phyloP scores from a whole-genome alignment of 1,140 invertebrate genomes.

The Matsumurasca onukii region DNA sequence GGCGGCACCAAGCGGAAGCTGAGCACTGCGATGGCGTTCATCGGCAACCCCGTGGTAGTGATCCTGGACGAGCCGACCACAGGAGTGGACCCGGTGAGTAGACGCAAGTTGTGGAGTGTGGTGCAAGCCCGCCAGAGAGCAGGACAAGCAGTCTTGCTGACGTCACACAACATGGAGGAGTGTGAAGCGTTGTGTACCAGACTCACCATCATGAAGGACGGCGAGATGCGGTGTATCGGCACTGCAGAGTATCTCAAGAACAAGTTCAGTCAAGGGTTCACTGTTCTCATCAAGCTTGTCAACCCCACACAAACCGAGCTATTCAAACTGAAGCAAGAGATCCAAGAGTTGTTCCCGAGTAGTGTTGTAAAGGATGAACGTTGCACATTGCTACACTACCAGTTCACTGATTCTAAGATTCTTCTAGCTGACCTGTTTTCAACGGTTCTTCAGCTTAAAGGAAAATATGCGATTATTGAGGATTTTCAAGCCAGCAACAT shows the following conservation, averaged over 20 bases:
- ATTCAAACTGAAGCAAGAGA: neutral
- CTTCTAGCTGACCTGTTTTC: neutral
- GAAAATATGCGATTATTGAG: neutral
- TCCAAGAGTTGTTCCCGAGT: neutral
- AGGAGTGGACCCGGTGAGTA: conserved; percentile 45
- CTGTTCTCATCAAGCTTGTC: conserved; percentile 48
- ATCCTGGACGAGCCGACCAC: too few species aligned
- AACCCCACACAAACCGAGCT: neutral
- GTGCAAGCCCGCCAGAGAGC: conserved; percentile 41
- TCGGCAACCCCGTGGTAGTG: conserved; percentile 75
- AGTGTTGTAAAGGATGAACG: conserved; percentile 12
- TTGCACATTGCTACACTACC: conserved; percentile 1
- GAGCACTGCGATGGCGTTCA: conserved; percentile 86
- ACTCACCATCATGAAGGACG: conserved; percentile 86
- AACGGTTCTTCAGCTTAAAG: neutral
- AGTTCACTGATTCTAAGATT: neutral
- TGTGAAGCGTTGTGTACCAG: conserved; percentile 85
- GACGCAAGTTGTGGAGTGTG: conserved; percentile 52
- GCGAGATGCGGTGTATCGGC: conserved; percentile 55
- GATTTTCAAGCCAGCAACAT: neutral
- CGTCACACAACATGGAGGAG: too few species aligned
- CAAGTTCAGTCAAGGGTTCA: conserved; percentile 51
- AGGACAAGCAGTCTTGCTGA: conserved; percentile 62
- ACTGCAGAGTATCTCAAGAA: conserved; percentile 51
- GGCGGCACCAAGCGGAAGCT: conserved; percentile 89